Evolutionary conservation across 37 sponge, comb jelly and placozoan genomes (phyloP).

Genomic region (Beroe ovata): DNA sequence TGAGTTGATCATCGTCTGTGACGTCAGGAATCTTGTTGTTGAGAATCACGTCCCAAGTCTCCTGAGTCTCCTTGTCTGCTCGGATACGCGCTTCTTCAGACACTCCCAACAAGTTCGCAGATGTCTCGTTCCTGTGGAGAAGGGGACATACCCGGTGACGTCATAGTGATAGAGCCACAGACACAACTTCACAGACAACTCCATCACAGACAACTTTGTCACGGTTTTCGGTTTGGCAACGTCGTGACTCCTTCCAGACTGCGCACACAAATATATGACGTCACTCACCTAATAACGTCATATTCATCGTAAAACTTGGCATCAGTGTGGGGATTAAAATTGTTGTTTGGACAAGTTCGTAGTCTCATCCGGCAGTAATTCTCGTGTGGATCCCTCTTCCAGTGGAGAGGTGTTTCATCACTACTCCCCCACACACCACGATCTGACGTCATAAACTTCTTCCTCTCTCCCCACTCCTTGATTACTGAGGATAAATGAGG

Average conservation of each 20-base stretch:
- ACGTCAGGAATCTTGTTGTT: constrained; percentile 60
- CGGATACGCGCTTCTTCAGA: constrained; percentile 50
- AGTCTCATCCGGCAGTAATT: constrained; percentile 64
- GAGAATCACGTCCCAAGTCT: constrained; percentile 36
- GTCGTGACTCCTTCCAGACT: too few relatives aligned
- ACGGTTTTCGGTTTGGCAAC: too few relatives aligned
- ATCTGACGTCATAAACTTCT: constrained; percentile 67
- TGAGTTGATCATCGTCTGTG: constrained; percentile 29
- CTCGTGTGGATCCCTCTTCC: constrained; percentile 65
- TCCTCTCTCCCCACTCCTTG: constrained; percentile 49
- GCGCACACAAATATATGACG: too few relatives aligned
- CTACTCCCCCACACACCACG: constrained; percentile 61
- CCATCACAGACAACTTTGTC: not conserved
- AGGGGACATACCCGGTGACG: too few relatives aligned
- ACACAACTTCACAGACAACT: too few relatives aligned
- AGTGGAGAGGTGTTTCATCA: constrained; percentile 19
- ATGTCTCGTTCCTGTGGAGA: constrained; percentile 11
- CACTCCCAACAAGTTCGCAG: constrained; percentile 60
- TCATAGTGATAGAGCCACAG: too few relatives aligned
- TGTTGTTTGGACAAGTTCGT: not conserved
- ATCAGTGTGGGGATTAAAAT: constrained; percentile 75
- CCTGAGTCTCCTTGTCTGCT: constrained; percentile 59
- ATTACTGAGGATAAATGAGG: constrained; percentile 38
- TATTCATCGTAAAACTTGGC: constrained; percentile 73
- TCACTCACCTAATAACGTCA: constrained; percentile 29